Conservation (phyloP, 1,140 invertebrate genomes). For the Tribolium madens region DNA sequence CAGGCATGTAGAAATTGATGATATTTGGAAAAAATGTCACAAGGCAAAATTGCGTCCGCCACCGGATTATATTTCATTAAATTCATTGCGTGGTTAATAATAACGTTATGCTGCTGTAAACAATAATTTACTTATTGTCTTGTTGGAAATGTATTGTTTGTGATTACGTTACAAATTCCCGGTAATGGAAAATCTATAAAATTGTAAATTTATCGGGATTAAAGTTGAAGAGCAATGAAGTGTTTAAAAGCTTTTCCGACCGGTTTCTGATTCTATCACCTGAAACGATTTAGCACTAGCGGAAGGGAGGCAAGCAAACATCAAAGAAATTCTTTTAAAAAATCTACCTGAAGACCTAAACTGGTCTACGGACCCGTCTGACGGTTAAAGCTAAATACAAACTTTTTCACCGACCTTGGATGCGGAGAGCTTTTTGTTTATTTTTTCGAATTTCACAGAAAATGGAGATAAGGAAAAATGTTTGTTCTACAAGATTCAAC, state of each 20-base stretch:
- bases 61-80: too few relatives aligned
- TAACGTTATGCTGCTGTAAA: too few relatives aligned
- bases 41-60: not conserved
- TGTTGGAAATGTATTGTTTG: too few relatives aligned
- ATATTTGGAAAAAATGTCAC: not conserved
- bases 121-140: too few relatives aligned
- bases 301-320: constrained; percentile 37
- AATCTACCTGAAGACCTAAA: constrained; percentile 35
- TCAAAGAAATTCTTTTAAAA: constrained; percentile 41
- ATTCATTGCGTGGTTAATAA: too few relatives aligned
- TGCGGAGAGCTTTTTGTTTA: not conserved
- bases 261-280: constrained; percentile 20
- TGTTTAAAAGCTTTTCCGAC: constrained; percentile 4
- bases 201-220: not conserved
- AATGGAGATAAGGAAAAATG: not conserved
- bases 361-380: constrained; percentile 28
- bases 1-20: not conserved
- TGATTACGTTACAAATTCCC: too few relatives aligned
- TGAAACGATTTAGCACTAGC: constrained; percentile 32
- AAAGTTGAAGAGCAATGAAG: constrained; percentile 6
- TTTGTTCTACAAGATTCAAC: not conserved
- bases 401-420: constrained; percentile 22
- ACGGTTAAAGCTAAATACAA: constrained; percentile 28
- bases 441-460: not conserved
- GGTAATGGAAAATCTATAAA: too few relatives aligned